These are phyloP conservation scores for Macaria liturata DNA, from an alignment of 2,888 invertebrate species.

Conservation along the genomic window DNA sequence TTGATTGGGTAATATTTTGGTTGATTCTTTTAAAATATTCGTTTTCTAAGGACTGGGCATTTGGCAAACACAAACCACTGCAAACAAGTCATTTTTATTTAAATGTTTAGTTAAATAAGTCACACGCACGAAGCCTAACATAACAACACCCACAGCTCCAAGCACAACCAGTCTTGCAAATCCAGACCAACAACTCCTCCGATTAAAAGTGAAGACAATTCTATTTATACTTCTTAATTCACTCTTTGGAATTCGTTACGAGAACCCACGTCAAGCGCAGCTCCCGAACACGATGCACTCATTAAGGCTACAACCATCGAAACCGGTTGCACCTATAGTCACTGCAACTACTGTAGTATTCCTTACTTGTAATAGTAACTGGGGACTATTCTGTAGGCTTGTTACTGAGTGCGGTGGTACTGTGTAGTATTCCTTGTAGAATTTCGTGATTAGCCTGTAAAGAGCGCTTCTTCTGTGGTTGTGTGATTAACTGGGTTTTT, in stretches of 20 bases:
- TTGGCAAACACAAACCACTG: no score
- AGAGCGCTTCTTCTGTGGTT: neutral
- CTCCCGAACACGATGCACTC: constrained; percentile 30
- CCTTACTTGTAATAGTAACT: constrained; percentile 1
- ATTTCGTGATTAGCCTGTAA: neutral
- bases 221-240: constrained; percentile 18
- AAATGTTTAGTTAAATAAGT: neutral
- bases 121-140: neutral
- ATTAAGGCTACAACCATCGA: constrained; percentile 35
- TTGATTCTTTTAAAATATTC: no score
- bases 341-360: constrained; percentile 5
- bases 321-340: constrained; percentile 28
- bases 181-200: constrained; percentile 6
- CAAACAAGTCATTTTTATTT: no score
- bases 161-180: neutral
- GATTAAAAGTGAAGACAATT: constrained; percentile 8
- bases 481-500: neutral
- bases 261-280: constrained; percentile 18
- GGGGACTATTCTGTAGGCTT: constrained; percentile 7
- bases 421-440: constrained; percentile 1
- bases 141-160: no score
- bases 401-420: neutral
- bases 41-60: no score
- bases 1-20: no score
- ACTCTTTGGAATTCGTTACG: constrained; percentile 19